A percentile compares a stretch with the other conserved stretches of the same genome.
Evolutionary conservation across 2,888 invertebrate species (phyloP).

Genomic region (Nomada hirtipes): DNA sequence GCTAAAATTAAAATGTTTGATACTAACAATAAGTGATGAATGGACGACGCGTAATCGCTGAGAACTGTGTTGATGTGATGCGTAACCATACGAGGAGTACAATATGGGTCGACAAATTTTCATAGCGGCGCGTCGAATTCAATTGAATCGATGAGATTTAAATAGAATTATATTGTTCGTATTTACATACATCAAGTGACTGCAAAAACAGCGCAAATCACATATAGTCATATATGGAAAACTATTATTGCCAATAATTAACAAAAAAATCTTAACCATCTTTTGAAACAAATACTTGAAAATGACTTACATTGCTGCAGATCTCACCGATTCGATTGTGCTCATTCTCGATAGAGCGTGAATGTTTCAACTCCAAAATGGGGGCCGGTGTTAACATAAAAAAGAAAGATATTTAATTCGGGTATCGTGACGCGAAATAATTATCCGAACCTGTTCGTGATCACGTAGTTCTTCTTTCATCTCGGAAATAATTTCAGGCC

Average conservation of each 20-base stretch:
- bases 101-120: slow-evolving; percentile 31
- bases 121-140: not conserved
- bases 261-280: too few species aligned
- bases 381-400: not conserved
- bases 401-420: not conserved
- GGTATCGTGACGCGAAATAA: slow-evolving; percentile 11
- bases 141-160: too few species aligned
- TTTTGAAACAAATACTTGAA: too few species aligned
- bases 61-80: not conserved
- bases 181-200: too few species aligned
- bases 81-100: slow-evolving; percentile 28
- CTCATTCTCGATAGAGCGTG: slow-evolving; percentile 9
- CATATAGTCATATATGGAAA: too few species aligned
- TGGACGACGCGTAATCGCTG: not conserved
- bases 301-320: too few species aligned
- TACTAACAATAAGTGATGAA: not conserved
- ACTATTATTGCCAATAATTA: too few species aligned
- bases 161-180: too few species aligned
- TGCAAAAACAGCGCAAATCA: too few species aligned
- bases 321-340: slow-evolving; percentile 8
- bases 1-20: too few species aligned
- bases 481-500: slow-evolving; percentile 33
- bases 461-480: slow-evolving; percentile 34
- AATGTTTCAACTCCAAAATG: not conserved
- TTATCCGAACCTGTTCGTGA: slow-evolving; percentile 16